These are phyloP conservation scores for Ennomos erosarius DNA, from an alignment of 2,888 invertebrate species.

Conservation along the genomic window DNA sequence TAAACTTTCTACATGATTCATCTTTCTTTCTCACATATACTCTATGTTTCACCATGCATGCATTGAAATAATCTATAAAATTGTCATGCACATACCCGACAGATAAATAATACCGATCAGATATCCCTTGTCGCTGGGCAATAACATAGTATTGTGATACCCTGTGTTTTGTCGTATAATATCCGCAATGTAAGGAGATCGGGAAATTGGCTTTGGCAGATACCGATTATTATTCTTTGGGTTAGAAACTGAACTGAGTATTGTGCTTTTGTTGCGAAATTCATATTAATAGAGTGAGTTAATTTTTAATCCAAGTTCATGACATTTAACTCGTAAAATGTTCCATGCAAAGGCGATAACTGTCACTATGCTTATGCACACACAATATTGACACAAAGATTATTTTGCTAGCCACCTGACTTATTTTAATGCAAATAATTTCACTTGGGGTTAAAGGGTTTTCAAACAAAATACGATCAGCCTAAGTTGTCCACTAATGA, in stretches of 20 bases:
- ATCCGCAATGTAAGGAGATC: constrained; percentile 13
- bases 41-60: constrained; percentile 60
- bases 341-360: no score
- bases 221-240: neutral
- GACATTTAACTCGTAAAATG: no score
- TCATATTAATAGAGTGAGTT: no score
- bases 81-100: constrained; percentile 77
- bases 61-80: constrained; percentile 76
- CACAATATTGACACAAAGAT: no score
- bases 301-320: no score
- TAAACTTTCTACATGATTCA: neutral
- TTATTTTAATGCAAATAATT: no score
- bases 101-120: constrained; percentile 80
- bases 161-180: constrained; percentile 38
- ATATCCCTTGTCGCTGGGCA: constrained; percentile 75
- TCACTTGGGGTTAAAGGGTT: no score
- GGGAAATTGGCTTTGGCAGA: constrained; percentile 3
- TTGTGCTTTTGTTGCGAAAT: no score
- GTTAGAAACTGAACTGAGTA: neutral
- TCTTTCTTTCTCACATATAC: constrained; percentile 42
- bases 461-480: no score
- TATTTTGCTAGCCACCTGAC: no score
- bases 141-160: constrained; percentile 79
- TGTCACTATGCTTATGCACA: no score
- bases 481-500: no score